phyloP scores from a whole-genome alignment of 92 coral and sea anemone genomes.

The Muricea muricata region DNA sequence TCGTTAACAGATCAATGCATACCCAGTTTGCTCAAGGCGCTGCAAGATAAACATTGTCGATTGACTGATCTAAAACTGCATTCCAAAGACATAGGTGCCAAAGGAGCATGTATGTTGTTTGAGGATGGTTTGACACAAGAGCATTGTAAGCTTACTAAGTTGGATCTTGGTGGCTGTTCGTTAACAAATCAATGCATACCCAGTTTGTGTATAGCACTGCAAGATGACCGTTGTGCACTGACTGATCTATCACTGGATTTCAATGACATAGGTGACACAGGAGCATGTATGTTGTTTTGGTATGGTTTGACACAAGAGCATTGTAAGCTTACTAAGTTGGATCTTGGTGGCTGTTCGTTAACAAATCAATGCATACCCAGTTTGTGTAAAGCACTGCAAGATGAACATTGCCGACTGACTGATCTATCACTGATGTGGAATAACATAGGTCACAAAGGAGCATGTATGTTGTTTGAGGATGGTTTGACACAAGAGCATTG shows the following conservation, averaged over 20 bases:
- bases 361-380: background rate
- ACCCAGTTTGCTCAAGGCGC: background rate
- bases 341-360: background rate
- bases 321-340: conserved; percentile 4
- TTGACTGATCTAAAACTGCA: background rate
- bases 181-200: conserved; percentile 24
- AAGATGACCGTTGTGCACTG: conserved; percentile 6
- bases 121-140: background rate
- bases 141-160: conserved; percentile 38
- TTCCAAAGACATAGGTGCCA: background rate
- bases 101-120: conserved; percentile 25
- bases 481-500: background rate
- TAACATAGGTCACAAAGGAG: background rate
- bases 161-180: background rate
- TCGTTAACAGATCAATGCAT: background rate
- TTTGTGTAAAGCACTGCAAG: background rate
- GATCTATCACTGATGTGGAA: background rate
- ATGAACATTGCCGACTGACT: background rate
- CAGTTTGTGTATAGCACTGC: conserved; percentile 6
- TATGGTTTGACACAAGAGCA: background rate
- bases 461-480: background rate
- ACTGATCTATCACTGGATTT: background rate
- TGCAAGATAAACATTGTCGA: conserved; percentile 20
- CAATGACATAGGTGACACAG: background rate
- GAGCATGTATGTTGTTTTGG: background rate